A percentile compares a stretch with the other conserved stretches of the same genome.
Conservation (phyloP, 2,113 vertebrate genomes). For the Pristiophorus japonicus region DNA sequence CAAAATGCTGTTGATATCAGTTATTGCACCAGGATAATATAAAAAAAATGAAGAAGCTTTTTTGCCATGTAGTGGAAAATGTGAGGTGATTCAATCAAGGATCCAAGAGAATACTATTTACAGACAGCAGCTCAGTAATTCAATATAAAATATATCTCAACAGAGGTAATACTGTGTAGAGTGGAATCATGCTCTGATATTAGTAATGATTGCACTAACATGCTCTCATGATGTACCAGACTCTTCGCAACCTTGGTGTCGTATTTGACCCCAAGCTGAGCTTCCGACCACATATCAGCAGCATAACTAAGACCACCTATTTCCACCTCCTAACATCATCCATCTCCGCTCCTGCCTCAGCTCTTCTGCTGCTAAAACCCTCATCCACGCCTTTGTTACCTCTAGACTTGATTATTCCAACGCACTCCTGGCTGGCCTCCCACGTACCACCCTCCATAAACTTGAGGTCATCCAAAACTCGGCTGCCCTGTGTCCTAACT, state of each 20-base stretch:
- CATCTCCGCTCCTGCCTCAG: not conserved
- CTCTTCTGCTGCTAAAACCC: not conserved
- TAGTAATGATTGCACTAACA: not conserved
- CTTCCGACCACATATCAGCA: no score
- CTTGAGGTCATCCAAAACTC: not conserved
- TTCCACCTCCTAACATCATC: not conserved
- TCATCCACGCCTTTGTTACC: not conserved
- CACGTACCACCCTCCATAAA: not conserved
- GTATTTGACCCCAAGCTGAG: no score
- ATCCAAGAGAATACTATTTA: no score
- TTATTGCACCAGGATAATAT: not conserved
- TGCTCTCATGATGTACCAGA: not conserved
- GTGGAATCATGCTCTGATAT: not conserved
- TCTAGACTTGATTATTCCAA: not conserved
- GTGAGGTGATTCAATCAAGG: not conserved
- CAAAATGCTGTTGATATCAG: not conserved
- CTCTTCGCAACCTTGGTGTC: no score
- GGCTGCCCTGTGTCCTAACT: not conserved
- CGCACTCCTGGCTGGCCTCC: not conserved
- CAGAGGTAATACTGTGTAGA: not conserved
- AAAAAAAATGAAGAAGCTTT: not conserved
- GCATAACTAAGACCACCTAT: not conserved
- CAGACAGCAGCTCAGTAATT: not conserved
- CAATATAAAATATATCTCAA: not conserved
- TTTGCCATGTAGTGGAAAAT: not conserved